These are phyloP conservation scores for Eupleurogrammus muticus DNA, from an alignment of 2,797 vertebrate genomes.

Conservation along the genomic window DNA sequence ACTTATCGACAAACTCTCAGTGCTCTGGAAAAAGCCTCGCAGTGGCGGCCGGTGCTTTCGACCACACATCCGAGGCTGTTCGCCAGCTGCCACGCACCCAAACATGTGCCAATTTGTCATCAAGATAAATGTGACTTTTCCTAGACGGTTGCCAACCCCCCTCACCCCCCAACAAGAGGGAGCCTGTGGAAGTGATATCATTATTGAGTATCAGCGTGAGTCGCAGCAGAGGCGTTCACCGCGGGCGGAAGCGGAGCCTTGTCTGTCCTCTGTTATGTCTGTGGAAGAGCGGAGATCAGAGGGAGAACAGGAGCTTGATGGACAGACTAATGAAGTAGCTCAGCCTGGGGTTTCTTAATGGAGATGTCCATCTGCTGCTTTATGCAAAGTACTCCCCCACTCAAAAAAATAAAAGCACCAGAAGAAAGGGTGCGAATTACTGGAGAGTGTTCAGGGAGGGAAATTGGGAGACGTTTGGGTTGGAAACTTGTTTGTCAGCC, in stretches of 20 bases:
- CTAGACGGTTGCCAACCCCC: slow-evolving; percentile 57
- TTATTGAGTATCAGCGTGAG: slow-evolving; percentile 69
- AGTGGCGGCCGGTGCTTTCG: slow-evolving; percentile 30
- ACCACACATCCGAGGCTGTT: slow-evolving; percentile 41
- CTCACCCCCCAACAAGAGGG: slow-evolving; percentile 64
- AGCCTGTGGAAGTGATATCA: slow-evolving; percentile 67
- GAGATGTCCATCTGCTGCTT: slow-evolving; percentile 73
- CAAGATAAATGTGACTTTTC: slow-evolving; percentile 75
- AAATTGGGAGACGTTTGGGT: slow-evolving; percentile 2
- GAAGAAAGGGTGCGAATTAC: slow-evolving; percentile 14
- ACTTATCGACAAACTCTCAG: slow-evolving; percentile 72
- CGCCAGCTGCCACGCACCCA: slow-evolving; percentile 63
- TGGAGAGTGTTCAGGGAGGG: slow-evolving; percentile 11
- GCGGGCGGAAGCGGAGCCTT: slow-evolving; percentile 45
- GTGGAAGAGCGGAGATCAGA: slow-evolving; percentile 61
- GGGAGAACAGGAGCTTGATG: slow-evolving; percentile 66
- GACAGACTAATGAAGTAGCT: slow-evolving; percentile 66
- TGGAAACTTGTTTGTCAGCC: slow-evolving; percentile 16
- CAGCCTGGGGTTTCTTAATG: slow-evolving; percentile 62
- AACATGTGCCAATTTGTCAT: slow-evolving; percentile 74
- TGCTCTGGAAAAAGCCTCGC: slow-evolving; percentile 52
- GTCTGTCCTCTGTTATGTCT: slow-evolving; percentile 51
- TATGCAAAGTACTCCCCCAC: slow-evolving; percentile 56
- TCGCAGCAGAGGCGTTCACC: slow-evolving; percentile 68
- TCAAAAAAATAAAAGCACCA: slow-evolving; percentile 22